These are phyloP conservation scores for Crenuchus spilurus DNA, from an alignment of 2,797 vertebrate genomes.

Conservation along the genomic window DNA sequence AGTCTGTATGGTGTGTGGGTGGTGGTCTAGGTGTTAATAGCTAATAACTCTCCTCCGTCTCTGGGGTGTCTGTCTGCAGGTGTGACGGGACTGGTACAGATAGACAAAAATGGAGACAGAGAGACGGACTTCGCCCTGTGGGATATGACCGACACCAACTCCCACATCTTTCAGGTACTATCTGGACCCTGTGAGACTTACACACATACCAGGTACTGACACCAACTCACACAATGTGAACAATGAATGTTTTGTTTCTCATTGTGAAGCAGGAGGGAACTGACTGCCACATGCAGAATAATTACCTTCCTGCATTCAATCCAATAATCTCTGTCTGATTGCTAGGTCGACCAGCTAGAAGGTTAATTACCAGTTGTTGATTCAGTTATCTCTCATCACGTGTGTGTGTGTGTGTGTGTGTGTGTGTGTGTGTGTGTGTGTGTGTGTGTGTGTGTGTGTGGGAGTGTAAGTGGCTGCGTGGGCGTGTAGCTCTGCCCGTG, in stretches of 20 bases:
- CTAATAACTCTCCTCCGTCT: neutral
- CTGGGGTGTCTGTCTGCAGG: slow-evolving; percentile 70
- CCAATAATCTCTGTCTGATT: slow-evolving; percentile 32
- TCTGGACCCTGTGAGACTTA: neutral
- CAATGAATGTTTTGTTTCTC: neutral
- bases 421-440: neutral
- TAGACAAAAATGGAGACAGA: slow-evolving; percentile 90
- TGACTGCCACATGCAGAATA: slow-evolving; percentile 6
- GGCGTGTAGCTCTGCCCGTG: neutral
- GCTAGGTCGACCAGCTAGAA: slow-evolving; percentile 32
- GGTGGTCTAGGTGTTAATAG: neutral
- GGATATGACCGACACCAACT: slow-evolving; percentile 82
- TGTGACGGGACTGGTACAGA: slow-evolving; percentile 85
- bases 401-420: neutral
- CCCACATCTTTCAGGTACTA: slow-evolving; percentile 81
- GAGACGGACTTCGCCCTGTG: slow-evolving; percentile 92
- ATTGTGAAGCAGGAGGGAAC: neutral
- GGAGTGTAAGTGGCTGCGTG: neutral
- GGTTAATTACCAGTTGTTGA: slow-evolving; percentile 43
- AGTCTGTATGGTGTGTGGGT: neutral
- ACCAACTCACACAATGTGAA: neutral
- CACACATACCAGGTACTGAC: neutral
- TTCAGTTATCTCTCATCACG: slow-evolving; percentile 16
- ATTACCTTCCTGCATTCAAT: slow-evolving; percentile 30
- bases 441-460: slow-evolving; percentile 6